Evolutionary conservation across 2,113 vertebrate genomes (phyloP), one percentile per base, ranked within the genome.

Genomic region (Urocynchramus pylzowi): DNA sequence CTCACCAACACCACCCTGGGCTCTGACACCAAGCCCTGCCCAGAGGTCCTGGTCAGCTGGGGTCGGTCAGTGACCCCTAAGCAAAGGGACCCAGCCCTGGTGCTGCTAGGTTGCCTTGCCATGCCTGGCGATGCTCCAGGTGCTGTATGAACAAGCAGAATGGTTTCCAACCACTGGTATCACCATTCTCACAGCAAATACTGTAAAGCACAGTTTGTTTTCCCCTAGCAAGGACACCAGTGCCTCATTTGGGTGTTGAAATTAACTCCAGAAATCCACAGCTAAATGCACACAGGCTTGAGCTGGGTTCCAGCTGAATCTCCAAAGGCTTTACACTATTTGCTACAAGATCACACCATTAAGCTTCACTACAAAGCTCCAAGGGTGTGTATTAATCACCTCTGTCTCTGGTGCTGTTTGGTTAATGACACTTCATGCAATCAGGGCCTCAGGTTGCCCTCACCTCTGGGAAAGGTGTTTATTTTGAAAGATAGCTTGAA

Each of bases 31-130:
- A 19, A 45, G 52, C 52, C 26, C 56, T 37, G 35, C 45, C 74
- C 63, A 27, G 28, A 0, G 1, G 5, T 30, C 47, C 35, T 5
- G 5, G 2, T 8, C 17, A 9, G 53, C 80, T 30, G 60, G 33
- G 69, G 9, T 3, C 3, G 5, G 4, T n/a, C n/a, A 61, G 37
- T 31, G 69, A 71, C 37, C 59, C 52, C 37, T 4, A 9, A 60
- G n/a, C 21, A 37, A 35, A 86, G 60, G 9, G 56, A 59, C 21
- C 19, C 60, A 37, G 35, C 42, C 57, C 75, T 39, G 39, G 42
- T 57, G 63, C 41, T 1, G 0, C 41, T 41, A 13, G 41, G 41
- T 41, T 41, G 41, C 41, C 41, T 12, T 41, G 41, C 54, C 26
- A 18, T 7, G 41, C 56, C 71, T 16, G 27, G 50, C 35, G 67